A percentile compares a stretch with the other conserved stretches of the same genome.
Conservation (phyloP, 1,140 invertebrate species). For the Samia ricini region DNA sequence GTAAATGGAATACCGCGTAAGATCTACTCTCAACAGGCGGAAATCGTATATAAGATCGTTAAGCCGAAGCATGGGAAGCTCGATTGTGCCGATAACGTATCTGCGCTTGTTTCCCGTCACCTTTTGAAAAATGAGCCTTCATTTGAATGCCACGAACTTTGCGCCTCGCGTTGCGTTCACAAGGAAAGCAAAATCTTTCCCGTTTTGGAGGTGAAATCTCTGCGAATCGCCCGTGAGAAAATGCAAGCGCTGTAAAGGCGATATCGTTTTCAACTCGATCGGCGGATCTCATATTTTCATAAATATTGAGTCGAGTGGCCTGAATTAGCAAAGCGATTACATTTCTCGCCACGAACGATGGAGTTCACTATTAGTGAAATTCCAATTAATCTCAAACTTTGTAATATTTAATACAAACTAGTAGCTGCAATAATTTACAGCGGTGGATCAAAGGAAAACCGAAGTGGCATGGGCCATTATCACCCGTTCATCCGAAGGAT, state of each 20-base stretch:
- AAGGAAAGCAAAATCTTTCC: slow-evolving; percentile 1
- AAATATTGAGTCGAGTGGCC: slow-evolving; percentile 4
- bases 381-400: background rate
- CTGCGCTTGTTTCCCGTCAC: background rate
- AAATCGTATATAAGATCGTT: background rate
- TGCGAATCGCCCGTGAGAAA: background rate
- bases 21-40: background rate
- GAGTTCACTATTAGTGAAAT: slow-evolving; percentile 6
- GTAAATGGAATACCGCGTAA: background rate
- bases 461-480: slow-evolving; percentile 2
- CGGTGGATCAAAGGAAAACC: slow-evolving; percentile 3
- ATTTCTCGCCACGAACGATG: background rate
- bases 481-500: slow-evolving; percentile 4
- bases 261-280: background rate
- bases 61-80: background rate
- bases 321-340: background rate
- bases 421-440: slow-evolving; percentile 5
- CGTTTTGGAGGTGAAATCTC: background rate
- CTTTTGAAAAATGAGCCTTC: slow-evolving; percentile 4
- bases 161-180: background rate
- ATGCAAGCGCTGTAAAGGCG: slow-evolving; percentile 1
- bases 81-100: slow-evolving; percentile 4
- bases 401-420: slow-evolving; percentile 1
- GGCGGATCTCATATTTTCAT: slow-evolving; percentile 2
- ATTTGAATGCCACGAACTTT: background rate